Base-by-base conservation (phyloP, 2,888 invertebrate species). In the Subacronicta megacephala region DNA sequence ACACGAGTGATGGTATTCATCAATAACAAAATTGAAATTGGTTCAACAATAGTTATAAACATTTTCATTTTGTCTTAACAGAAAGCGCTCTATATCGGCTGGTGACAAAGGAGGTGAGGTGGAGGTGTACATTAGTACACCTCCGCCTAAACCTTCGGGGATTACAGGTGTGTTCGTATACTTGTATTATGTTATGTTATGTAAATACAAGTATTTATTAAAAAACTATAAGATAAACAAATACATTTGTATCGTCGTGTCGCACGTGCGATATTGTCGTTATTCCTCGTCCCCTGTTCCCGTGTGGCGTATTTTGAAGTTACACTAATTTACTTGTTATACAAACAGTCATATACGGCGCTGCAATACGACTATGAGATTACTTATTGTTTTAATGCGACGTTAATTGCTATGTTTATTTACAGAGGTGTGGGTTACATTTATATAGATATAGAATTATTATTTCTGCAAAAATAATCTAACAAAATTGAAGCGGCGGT, bases 321-420 rank as follows among this genome's bases (percentile, higher is more conserved):
- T 79, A 73, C 74, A 77, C 77, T 76, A 83, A 84, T 84, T 84
- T 82, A 74, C 78, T 75, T 73, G 72, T n/a, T n/a, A n/a, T 66
- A 75, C 80, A 84, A 82, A 83, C 78, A n/a, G n/a, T n/a, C n/a
- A 82, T 51, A 60, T 62, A 68, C 54, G 53, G 62, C 31, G 59
- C 51, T 55, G 62, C 44, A 70, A 63, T 62, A 59, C 54, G 43
- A 59, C 69, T 42, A 49, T 62, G 45, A 60, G 46, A 70, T 72
- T 62, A 70, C 35, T 51, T 45, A 35, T 51, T 59, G 49, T 58
- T 52, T 69, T 72, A 60, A 68, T 68, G 53, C 29, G 40, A 47
- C 38, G 57, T 38, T 64, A 71, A 74, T 74, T 68, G 47, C 43
- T 31, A 35, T 38, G 23, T 36, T 51, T 18, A 44, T 20, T 20